Conservation (phyloP, 2,113 vertebrate genomes). For the Mobula hypostoma region DNA sequence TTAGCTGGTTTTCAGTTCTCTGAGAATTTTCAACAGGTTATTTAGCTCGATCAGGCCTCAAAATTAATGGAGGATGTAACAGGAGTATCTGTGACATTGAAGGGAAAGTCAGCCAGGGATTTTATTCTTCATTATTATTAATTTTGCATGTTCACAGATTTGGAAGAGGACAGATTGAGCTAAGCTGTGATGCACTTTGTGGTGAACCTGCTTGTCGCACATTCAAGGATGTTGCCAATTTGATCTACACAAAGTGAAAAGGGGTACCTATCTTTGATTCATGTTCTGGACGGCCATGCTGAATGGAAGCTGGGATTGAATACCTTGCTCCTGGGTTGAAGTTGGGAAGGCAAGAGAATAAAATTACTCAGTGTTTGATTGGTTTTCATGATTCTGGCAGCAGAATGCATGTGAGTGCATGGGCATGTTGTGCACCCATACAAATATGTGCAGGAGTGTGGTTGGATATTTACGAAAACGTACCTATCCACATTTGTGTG, state of each 20-base stretch:
- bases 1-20: not conserved
- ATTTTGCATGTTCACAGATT: not conserved
- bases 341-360: not conserved
- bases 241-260: not conserved
- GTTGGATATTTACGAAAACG: not conserved
- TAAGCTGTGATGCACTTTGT: not conserved
- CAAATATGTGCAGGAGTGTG: not conserved
- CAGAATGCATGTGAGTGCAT: not conserved
- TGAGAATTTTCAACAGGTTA: not conserved
- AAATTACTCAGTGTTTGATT: not conserved
- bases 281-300: not conserved
- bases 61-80: conserved; percentile 22
- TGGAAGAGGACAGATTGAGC: not conserved
- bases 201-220: too few relatives aligned
- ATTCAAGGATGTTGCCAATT: not conserved
- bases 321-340: not conserved
- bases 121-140: not conserved
- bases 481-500: not conserved
- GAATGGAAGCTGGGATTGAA: not conserved
- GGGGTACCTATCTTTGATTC: not conserved
- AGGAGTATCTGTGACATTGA: not conserved
- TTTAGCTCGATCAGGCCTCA: not conserved
- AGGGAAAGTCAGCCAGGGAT: not conserved
- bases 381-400: not conserved
- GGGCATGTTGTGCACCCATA: too few relatives aligned